phyloP scores from a whole-genome alignment of 2,113 vertebrate species.

The Mola mola region DNA sequence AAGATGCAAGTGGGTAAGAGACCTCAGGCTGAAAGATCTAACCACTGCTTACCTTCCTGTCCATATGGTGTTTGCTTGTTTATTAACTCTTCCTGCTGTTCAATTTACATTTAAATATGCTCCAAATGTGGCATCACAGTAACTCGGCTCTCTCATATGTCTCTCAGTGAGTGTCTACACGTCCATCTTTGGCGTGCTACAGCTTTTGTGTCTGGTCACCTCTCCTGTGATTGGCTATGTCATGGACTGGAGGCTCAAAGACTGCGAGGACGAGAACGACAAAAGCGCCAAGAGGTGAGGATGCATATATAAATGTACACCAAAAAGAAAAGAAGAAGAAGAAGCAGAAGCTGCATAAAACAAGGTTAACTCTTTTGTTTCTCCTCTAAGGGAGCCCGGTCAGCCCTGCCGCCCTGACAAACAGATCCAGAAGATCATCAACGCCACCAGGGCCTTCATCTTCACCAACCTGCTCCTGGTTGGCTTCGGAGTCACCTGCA shows the following conservation, averaged over 20 bases:
- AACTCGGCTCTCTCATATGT: background rate
- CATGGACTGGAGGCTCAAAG: constrained; percentile 97
- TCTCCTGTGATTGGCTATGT: constrained; percentile 95
- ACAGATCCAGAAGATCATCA: constrained; percentile 93
- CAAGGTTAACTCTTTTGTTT: background rate
- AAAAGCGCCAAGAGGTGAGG: constrained; percentile 81
- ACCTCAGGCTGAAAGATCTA: constrained; percentile 37
- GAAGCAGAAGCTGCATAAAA: background rate
- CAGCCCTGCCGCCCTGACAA: constrained; percentile 87
- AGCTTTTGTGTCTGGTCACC: constrained; percentile 94
- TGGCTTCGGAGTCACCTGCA: constrained; percentile 91
- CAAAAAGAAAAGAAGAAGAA: background rate
- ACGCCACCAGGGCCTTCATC: constrained; percentile 92
- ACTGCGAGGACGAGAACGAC: constrained; percentile 89
- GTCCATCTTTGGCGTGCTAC: constrained; percentile 95
- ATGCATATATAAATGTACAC: background rate
- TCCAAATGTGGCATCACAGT: background rate
- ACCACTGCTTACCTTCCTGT: constrained; percentile 11
- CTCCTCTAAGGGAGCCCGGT: constrained; percentile 81
- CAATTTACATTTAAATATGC: background rate
- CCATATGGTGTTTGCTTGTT: background rate
- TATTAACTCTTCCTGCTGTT: background rate
- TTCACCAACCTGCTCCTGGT: constrained; percentile 96
- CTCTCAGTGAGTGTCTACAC: constrained; percentile 91
- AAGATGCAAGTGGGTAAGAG: constrained; percentile 81